These are phyloP conservation scores for Mercenaria mercenaria DNA, from an alignment of 1,140 invertebrate genomes.

Conservation along the genomic window DNA sequence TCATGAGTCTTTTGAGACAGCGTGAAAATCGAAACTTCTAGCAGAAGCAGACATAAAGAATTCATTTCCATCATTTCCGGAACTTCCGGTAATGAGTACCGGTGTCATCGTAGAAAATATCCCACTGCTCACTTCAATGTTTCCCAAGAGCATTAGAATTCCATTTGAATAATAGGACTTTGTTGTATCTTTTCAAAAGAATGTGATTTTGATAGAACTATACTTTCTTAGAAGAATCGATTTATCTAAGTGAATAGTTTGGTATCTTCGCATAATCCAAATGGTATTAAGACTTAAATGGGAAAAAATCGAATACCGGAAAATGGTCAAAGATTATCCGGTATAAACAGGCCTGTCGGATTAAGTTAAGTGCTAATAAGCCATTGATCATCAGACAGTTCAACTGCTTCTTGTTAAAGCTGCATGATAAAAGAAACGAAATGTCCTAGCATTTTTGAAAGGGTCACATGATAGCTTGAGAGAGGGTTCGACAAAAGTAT, in stretches of 20 bases:
- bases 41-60: constrained; percentile 44
- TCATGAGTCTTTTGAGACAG: constrained; percentile 38
- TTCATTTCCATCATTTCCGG: constrained; percentile 55
- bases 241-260: constrained; percentile 18
- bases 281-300: background rate
- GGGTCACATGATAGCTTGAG: too few species aligned
- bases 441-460: too few species aligned
- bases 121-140: constrained; percentile 9
- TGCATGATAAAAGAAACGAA: too few species aligned
- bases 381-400: too few species aligned
- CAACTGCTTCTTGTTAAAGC: too few species aligned
- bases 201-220: background rate
- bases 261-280: constrained; percentile 4
- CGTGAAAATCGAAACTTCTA: constrained; percentile 46
- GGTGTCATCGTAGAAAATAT: constrained; percentile 41
- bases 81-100: constrained; percentile 26
- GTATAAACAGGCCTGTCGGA: too few species aligned
- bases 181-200: background rate
- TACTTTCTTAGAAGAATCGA: background rate
- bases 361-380: too few species aligned
- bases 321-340: background rate
- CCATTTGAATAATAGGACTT: constrained; percentile 5
- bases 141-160: constrained; percentile 26
- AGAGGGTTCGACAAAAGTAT: too few species aligned
- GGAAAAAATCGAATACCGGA: background rate